A percentile compares a stretch with the other conserved stretches of the same genome.
phyloP scores from a whole-genome alignment of 2,888 invertebrate genomes.

The Papilio protenor region DNA sequence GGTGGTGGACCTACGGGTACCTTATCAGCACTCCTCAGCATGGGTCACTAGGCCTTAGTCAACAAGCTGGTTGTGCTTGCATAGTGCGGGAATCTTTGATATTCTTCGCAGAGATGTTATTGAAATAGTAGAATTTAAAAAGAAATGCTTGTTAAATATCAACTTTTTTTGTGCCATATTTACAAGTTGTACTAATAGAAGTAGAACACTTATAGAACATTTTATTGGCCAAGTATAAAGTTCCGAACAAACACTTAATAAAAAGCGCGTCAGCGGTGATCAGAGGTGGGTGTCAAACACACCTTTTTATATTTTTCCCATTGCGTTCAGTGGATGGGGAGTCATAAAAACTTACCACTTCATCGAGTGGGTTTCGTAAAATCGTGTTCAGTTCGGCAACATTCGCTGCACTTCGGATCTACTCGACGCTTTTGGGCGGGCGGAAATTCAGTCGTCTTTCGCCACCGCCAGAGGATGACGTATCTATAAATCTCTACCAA shows the following conservation, averaged over 20 bases:
- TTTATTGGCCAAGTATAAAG: slow-evolving; percentile 5
- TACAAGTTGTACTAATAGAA: background rate
- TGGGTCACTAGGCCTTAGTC: no score
- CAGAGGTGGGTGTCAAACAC: slow-evolving; percentile 74
- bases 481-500: slow-evolving; percentile 47
- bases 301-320: slow-evolving; percentile 73
- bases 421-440: slow-evolving; percentile 70
- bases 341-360: slow-evolving; percentile 83
- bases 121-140: background rate
- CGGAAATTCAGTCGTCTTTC: slow-evolving; percentile 71
- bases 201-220: background rate
- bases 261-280: slow-evolving; percentile 58
- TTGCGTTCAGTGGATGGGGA: slow-evolving; percentile 68
- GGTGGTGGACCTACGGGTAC: no score
- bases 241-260: slow-evolving; percentile 28
- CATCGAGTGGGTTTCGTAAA: slow-evolving; percentile 79
- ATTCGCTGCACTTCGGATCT: slow-evolving; percentile 55
- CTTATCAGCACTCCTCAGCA: no score
- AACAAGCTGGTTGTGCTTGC: no score
- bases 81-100: no score
- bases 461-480: slow-evolving; percentile 59
- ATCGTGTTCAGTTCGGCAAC: slow-evolving; percentile 61
- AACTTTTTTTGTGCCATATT: background rate
- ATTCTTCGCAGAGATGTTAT: background rate
- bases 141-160: background rate